Base-by-base conservation (phyloP, 2,113 vertebrate genomes). In the Grantiella picta region DNA sequence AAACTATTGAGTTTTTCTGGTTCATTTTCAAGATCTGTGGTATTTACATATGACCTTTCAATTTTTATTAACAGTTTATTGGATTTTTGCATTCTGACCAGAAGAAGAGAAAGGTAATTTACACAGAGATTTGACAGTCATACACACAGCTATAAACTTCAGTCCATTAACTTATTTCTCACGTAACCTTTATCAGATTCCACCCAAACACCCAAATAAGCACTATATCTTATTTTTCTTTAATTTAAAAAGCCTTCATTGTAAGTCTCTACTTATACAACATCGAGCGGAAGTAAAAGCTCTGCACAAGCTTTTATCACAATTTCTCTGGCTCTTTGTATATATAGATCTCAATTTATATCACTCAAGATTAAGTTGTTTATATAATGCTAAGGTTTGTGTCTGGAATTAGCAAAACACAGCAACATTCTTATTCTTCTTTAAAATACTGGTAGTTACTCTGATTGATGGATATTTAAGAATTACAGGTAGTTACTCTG, bases 21-120 rank as follows among this genome's bases (percentile, higher is more conserved):
- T 97, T 98, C 93, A 94, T 97, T 98, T 98, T 97, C 95, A 95
- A 96, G 90, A 97, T 96, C 93, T 97, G 66, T 96, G 94, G 60
- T 97, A 98, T 98, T 98, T 98, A 97, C 97, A 98, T 97, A 97
- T 97, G 97, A 98, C 98, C 98, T 98, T 98, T 98, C 95, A 70
- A 85, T 97, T 98, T 98, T 98, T 98, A 98, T 98, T 97, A 98
- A 97, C 92, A 98, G 96, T 97, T 98, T 98, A 98, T 98, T 98
- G 97, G 95, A 98, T 97, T 98, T 98, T 97, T 97, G 94, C 96
- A 98, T 98, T 95, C 89, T 76, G 96, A 88, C 71, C 94, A 97
- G 90, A 71, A 97, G 90, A 98, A 97, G 95, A 97, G 96, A 97
- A 98, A 98, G 92, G 96, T 97, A 98, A 98, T 98, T 98, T 98